Percentiles rank a stretch among this genome's conserved stretches.
These are phyloP conservation scores for Stegastes partitus DNA, from an alignment of 2,113 vertebrate genomes.

Conservation along the genomic window DNA sequence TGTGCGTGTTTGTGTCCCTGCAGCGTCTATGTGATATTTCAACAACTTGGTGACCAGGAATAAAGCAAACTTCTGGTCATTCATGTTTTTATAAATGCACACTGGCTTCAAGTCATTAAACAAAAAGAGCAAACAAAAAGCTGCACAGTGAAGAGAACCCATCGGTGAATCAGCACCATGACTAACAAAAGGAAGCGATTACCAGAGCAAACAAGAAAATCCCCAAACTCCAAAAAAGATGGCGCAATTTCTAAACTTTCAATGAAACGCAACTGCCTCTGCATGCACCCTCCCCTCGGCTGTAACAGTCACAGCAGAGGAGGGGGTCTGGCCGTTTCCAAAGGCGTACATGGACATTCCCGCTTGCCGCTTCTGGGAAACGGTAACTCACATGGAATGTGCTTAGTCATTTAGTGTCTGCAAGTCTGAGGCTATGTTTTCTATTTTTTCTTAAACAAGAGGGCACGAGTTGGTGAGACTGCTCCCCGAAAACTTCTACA, in stretches of 20 bases:
- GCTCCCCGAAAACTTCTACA: too few relatives aligned
- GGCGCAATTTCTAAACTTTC: conserved; percentile 14
- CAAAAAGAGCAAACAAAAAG: too few relatives aligned
- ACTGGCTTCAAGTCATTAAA: too few relatives aligned
- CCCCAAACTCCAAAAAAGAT: not conserved
- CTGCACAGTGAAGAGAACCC: too few relatives aligned
- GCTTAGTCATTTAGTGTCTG: conserved; percentile 24
- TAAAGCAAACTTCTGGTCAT: too few relatives aligned
- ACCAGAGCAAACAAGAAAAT: not conserved
- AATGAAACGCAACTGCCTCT: not conserved
- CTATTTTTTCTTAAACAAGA: not conserved
- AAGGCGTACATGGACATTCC: conserved; percentile 12
- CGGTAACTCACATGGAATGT: conserved; percentile 32
- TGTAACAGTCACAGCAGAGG: too few relatives aligned
- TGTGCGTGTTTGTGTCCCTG: too few relatives aligned
- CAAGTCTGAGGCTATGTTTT: not conserved
- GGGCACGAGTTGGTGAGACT: too few relatives aligned
- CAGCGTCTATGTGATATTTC: too few relatives aligned
- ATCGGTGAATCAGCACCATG: too few relatives aligned
- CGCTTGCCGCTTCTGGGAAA: conserved; percentile 36
- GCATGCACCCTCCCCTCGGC: not conserved
- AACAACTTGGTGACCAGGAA: too few relatives aligned
- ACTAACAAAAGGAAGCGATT: not conserved
- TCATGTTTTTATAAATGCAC: too few relatives aligned
- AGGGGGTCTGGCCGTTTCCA: not conserved